Conservation (phyloP, 2,888 invertebrate genomes). For the Nasonia oneida region DNA sequence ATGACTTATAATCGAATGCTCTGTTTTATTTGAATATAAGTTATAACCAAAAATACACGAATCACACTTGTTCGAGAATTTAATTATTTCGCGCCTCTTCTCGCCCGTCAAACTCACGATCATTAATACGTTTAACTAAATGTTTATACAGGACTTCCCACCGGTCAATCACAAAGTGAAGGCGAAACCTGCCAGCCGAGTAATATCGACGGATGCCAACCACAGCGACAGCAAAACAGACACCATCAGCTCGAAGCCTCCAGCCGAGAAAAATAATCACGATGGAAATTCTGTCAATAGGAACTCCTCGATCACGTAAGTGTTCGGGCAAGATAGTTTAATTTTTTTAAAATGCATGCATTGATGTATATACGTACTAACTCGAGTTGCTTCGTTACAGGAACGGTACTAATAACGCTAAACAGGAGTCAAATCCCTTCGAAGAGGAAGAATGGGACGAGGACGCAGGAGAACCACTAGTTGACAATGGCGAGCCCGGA, state of each 20-base stretch:
- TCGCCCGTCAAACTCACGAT: background rate
- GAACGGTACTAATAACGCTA: slow-evolving; percentile 83
- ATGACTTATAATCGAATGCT: background rate
- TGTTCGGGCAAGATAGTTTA: slow-evolving; percentile 62
- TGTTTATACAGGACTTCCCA: slow-evolving; percentile 81
- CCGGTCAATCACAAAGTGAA: slow-evolving; percentile 81
- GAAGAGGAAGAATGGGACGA: slow-evolving; percentile 91
- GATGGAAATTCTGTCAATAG: slow-evolving; percentile 79
- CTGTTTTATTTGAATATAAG: background rate
- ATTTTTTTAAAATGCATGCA: background rate
- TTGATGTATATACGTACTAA: background rate
- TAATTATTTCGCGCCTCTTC: background rate
- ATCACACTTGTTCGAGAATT: background rate
- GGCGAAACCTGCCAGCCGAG: slow-evolving; percentile 78
- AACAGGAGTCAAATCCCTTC: slow-evolving; percentile 89
- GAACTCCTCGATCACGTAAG: slow-evolving; percentile 84
- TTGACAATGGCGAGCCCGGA: slow-evolving; percentile 96
- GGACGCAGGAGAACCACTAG: slow-evolving; percentile 87
- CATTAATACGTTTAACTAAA: background rate
- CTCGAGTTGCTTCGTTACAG: slow-evolving; percentile 75
- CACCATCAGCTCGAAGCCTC: slow-evolving; percentile 76
- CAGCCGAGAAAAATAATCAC: slow-evolving; percentile 75
- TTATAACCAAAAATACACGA: background rate
- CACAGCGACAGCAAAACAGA: slow-evolving; percentile 79
- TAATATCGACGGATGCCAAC: slow-evolving; percentile 77